Conservation (phyloP, 2,797 vertebrate species). For the Mormyrus hasselquistii region DNA sequence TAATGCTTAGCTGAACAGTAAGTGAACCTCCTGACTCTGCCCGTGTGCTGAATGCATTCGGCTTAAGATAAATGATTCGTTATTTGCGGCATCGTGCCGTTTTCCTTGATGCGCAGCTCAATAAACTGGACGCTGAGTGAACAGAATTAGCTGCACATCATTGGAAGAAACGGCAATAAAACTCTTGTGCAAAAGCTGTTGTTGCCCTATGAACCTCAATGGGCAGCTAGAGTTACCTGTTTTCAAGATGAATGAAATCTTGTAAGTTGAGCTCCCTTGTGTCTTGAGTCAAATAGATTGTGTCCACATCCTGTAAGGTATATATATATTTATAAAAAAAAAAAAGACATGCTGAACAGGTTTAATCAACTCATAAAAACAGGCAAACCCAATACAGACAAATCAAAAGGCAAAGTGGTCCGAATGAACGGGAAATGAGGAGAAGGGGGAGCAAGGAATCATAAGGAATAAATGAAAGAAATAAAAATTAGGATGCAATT, state of each 20-base stretch:
- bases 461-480: not conserved
- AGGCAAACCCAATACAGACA: not conserved
- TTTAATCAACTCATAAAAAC: not conserved
- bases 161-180: not conserved
- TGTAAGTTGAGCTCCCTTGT: slow-evolving; percentile 87
- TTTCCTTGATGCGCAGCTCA: not conserved
- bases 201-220: too few relatives aligned
- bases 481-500: not conserved
- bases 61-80: not conserved
- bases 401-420: not conserved
- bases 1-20: not conserved
- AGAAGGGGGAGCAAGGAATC: not conserved
- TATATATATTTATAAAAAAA: not conserved
- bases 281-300: slow-evolving; percentile 93
- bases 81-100: not conserved
- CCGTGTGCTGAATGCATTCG: not conserved
- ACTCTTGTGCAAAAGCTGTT: not conserved
- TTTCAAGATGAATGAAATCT: slow-evolving; percentile 92
- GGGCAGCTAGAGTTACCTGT: slow-evolving; percentile 64
- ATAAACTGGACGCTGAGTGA: not conserved
- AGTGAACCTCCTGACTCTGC: not conserved
- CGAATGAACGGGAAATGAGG: not conserved
- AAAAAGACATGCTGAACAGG: not conserved
- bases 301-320: slow-evolving; percentile 82
- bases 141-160: not conserved